Evolutionary conservation across 2,797 vertebrate species (phyloP), one percentile per base, ranked within the genome.

Genomic region (Poecile montanus): DNA sequence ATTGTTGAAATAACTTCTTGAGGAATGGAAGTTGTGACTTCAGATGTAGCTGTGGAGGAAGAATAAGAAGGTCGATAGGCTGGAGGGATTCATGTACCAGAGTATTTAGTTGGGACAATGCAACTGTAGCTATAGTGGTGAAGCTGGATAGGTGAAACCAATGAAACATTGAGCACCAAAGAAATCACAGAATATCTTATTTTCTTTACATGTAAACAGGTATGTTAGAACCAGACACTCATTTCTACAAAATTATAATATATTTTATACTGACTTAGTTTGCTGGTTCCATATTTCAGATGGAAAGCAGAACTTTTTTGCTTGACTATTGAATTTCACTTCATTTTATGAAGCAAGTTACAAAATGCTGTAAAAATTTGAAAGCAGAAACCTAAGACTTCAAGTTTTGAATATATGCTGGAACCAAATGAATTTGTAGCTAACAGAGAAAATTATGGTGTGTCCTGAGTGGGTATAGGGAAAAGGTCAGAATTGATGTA

Each of bases 401-500:
- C 18, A 25, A 27, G 23, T 42, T 74, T 34, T 4, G 3, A 67
- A 65, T 45, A 48, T 6, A 25, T 15, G 12, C 14, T 48, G 25
- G 19, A 91, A 74, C 48, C 13, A 30, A 65, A 25, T 29, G 50
- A 86, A 80, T 71, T 81, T 1, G 3, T 21, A 57, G 38, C 4
- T 44, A 48, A 71, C 8, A 62, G 23, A 62, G 16, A 73, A 94
- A 77, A 80, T 74, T 42, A 34, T 42, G 21, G 21, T 36, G 15
- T 60, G 29, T 63, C 75, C 60, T 70, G 45, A 72, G 11, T 20
- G 13, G 18, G 27, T 77, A 30, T 3, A 68, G 19, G 30, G 57
- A 88, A 96, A 96, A 94, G 79, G 79, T 95, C 73, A 90, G 68
- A 95, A 86, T 3, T 77, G 26, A 78, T 95, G 83, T 53, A 80